These are phyloP conservation scores for Choloepus didactylus DNA, from an alignment of 2,797 vertebrate genomes.

Conservation along the genomic window DNA sequence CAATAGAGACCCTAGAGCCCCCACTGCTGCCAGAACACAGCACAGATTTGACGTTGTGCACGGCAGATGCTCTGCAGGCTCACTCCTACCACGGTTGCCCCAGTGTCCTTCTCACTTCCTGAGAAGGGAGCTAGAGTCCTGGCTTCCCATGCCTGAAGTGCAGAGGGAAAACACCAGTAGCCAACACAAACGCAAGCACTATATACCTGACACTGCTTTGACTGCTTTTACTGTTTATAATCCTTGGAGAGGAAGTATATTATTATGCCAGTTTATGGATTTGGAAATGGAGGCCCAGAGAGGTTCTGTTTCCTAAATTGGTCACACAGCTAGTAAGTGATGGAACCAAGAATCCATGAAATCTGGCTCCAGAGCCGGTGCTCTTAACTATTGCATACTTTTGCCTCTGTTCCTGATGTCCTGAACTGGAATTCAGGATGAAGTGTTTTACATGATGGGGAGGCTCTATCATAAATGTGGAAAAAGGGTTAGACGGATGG, in stretches of 20 bases:
- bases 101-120: neutral
- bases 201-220: neutral
- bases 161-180: neutral
- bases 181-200: neutral
- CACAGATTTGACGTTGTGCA: fast-evolving
- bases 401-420: neutral
- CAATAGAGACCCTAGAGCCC: neutral
- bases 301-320: neutral
- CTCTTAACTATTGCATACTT: too few relatives aligned
- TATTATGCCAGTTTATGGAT: neutral
- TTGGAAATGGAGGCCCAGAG: neutral
- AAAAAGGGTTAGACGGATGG: neutral
- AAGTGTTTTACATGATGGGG: neutral
- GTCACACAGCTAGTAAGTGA: neutral
- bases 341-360: neutral
- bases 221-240: neutral
- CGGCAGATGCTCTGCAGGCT: neutral
- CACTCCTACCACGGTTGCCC: neutral
- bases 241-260: neutral
- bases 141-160: neutral
- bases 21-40: neutral
- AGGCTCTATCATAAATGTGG: neutral
- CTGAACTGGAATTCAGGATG: neutral
- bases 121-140: neutral
- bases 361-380: neutral